Conservation (phyloP, 1,140 invertebrate species). For the Oncopeltus fasciatus region DNA sequence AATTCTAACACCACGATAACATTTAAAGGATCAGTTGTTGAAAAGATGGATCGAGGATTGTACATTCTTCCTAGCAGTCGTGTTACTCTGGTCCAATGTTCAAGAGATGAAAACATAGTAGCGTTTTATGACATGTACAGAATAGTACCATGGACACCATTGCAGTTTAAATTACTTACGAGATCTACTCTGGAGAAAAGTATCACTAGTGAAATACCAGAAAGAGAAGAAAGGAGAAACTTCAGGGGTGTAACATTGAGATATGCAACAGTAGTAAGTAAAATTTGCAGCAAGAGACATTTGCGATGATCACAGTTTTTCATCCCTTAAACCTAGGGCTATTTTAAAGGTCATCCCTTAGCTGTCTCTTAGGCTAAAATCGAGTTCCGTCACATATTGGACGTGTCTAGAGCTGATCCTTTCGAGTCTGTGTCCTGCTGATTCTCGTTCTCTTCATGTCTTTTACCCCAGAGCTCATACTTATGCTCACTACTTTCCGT, state of each 20-base stretch:
- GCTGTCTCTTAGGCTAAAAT: too few relatives aligned
- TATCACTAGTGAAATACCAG: neutral
- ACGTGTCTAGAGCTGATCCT: too few relatives aligned
- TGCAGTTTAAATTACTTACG: neutral
- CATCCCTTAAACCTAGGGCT: too few relatives aligned
- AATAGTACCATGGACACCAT: neutral
- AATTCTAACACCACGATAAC: neutral
- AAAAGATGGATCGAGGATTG: too few relatives aligned
- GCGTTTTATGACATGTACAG: neutral
- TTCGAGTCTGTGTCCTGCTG: too few relatives aligned
- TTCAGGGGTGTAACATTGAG: neutral
- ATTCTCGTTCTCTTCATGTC: too few relatives aligned
- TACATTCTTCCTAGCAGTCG: neutral
- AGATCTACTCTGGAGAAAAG: neutral
- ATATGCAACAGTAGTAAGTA: neutral
- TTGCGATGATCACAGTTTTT: too few relatives aligned
- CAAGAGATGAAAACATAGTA: neutral
- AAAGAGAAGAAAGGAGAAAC: neutral
- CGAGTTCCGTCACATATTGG: too few relatives aligned
- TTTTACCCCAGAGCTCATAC: too few relatives aligned
- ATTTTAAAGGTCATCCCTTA: too few relatives aligned
- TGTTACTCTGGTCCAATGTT: neutral
- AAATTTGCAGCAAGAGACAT: too few relatives aligned
- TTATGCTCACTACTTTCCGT: too few relatives aligned
- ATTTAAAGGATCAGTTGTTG: neutral